Conservation (phyloP, 2,888 invertebrate genomes). For the Athrips mouffetella region DNA sequence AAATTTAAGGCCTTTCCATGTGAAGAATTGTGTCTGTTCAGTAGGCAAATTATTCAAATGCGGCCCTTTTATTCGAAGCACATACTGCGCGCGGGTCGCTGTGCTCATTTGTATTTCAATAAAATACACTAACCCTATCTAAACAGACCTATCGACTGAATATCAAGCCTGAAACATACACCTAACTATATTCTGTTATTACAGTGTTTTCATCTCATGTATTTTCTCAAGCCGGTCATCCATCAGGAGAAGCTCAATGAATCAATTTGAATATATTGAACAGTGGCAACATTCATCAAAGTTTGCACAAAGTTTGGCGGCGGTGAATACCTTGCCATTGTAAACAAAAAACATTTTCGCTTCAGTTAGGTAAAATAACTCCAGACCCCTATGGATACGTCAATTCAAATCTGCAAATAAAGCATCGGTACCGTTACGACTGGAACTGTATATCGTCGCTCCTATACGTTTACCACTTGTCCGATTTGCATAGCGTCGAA, state of each 20-base stretch:
- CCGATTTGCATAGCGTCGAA: conserved; percentile 74
- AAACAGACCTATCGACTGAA: conserved; percentile 63
- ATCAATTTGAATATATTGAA: conserved; percentile 68
- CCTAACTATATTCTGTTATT: conserved; percentile 47
- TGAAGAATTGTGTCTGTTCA: conserved; percentile 75
- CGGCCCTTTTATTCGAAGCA: conserved; percentile 76
- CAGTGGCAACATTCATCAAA: conserved; percentile 46
- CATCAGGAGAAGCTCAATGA: conserved; percentile 51
- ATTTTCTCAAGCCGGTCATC: conserved; percentile 53
- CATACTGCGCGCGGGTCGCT: conserved; percentile 59
- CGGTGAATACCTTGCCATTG: conserved; percentile 43
- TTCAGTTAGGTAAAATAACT: conserved; percentile 39
- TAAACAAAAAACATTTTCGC: conserved; percentile 47
- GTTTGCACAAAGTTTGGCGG: conserved; percentile 52
- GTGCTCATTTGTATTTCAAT: conserved; percentile 75
- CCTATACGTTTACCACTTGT: conserved; percentile 58
- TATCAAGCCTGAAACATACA: conserved; percentile 33
- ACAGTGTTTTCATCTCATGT: conserved; percentile 46
- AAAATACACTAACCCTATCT: conserved; percentile 74
- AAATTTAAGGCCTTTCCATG: conserved; percentile 77
- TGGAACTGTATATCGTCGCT: conserved; percentile 32
- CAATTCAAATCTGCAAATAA: conserved; percentile 57
- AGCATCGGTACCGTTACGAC: conserved; percentile 48
- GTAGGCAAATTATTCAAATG: conserved; percentile 76
- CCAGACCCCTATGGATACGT: conserved; percentile 43